Percentiles rank a stretch among this genome's conserved stretches.
Evolutionary conservation across 2,797 vertebrate genomes (phyloP).

Genomic region (Valencia hispanica): DNA sequence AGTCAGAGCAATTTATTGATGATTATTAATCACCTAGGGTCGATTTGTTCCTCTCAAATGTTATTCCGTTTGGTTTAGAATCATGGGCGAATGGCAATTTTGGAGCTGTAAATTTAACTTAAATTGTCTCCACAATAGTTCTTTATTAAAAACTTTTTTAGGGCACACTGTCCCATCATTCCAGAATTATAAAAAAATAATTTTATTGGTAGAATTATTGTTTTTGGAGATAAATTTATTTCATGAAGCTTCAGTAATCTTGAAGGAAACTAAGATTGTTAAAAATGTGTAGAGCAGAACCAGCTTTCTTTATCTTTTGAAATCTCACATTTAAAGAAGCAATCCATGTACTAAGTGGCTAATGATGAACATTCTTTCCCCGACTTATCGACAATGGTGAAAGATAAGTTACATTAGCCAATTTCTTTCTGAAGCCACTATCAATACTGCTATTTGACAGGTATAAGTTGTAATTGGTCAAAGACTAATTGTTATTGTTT

Average conservation of each 20-base stretch:
- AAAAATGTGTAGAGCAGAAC: background rate
- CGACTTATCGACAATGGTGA: conserved; percentile 82
- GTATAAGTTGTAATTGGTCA: background rate
- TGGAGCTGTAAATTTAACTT: no score
- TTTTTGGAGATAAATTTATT: background rate
- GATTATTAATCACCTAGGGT: background rate
- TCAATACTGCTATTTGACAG: rapidly evolving
- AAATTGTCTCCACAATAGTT: background rate
- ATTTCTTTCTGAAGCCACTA: conserved; percentile 76
- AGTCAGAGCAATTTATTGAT: background rate
- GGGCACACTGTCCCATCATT: background rate
- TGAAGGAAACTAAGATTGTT: background rate
- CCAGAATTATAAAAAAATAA: background rate
- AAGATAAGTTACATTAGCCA: conserved; percentile 61
- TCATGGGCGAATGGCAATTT: no score
- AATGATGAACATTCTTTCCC: conserved; percentile 85
- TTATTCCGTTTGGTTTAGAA: background rate
- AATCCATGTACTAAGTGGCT: conserved; percentile 69
- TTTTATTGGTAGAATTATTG: background rate
- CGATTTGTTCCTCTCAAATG: background rate
- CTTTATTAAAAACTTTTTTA: background rate
- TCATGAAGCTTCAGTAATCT: background rate
- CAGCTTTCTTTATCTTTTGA: background rate
- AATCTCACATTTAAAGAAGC: background rate
- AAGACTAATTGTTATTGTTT: background rate